A percentile compares a stretch with the other conserved stretches of the same genome.
Conservation (phyloP, 1,140 invertebrate genomes). For the Muscidifurax raptorellus region DNA sequence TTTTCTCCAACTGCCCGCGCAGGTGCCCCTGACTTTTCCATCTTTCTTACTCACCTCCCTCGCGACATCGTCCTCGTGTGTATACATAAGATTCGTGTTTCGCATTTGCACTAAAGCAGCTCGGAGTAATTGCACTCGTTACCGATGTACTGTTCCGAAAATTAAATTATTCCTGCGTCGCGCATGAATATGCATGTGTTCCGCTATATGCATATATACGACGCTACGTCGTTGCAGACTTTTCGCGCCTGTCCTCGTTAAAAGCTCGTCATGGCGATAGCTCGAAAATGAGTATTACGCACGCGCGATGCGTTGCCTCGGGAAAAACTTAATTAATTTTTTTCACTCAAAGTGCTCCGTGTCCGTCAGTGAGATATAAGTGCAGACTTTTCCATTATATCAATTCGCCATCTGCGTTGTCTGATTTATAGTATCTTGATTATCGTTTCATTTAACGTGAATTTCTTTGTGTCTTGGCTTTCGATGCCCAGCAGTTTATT, state of each 20-base stretch:
- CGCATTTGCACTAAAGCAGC: not conserved
- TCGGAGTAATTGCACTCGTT: conserved; percentile 58
- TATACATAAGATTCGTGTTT: conserved; percentile 4
- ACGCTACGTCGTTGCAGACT: not conserved
- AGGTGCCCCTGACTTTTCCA: not conserved
- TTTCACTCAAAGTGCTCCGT: no score
- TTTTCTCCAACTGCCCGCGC: no score
- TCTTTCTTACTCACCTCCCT: not conserved
- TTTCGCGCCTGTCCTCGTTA: conserved; percentile 18
- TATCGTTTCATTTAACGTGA: not conserved
- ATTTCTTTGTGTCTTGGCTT: no score
- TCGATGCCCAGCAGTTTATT: no score
- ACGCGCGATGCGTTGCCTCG: not conserved
- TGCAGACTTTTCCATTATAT: not conserved
- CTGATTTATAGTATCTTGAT: not conserved
- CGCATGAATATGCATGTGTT: conserved; percentile 59
- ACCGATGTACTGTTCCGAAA: conserved; percentile 58
- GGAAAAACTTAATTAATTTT: conserved; percentile 18
- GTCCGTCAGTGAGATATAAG: no score
- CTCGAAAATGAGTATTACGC: conserved; percentile 4
- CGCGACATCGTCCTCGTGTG: no score
- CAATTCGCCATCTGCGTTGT: no score
- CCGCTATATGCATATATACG: not conserved
- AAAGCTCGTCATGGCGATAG: conserved; percentile 25
- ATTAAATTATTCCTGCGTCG: conserved; percentile 58